A percentile compares a stretch with the other conserved stretches of the same genome.
These are phyloP conservation scores for Agrilus planipennis DNA, from an alignment of 1,140 invertebrate genomes.

Conservation along the genomic window DNA sequence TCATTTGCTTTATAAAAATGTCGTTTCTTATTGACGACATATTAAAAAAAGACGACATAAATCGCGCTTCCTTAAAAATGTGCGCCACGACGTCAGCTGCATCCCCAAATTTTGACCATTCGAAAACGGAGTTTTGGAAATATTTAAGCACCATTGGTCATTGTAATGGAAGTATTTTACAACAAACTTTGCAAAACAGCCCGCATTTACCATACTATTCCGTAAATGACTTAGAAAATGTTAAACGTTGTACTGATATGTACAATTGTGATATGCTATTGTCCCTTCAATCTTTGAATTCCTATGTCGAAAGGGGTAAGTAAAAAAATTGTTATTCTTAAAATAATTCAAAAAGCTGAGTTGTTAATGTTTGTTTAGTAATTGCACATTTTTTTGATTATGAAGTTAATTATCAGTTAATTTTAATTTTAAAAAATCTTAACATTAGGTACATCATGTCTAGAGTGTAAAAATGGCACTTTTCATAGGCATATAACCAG, in stretches of 20 bases:
- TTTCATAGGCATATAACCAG: too few species aligned
- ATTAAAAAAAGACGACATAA: constrained; percentile 12
- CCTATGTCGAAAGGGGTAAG: constrained; percentile 8
- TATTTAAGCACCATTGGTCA: not conserved
- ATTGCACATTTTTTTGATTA: not conserved
- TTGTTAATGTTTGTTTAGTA: not conserved
- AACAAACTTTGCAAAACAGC: constrained; percentile 14
- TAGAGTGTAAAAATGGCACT: too few species aligned
- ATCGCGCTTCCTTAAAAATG: not conserved
- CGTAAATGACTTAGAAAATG: constrained; percentile 10
- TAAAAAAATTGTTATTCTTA: not conserved
- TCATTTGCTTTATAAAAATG: constrained; percentile 8
- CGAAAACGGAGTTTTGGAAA: constrained; percentile 2
- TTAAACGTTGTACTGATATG: constrained; percentile 3
- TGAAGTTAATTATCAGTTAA: not conserved
- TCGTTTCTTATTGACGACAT: constrained; percentile 19
- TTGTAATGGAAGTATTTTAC: constrained; percentile 13
- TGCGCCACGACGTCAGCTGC: not conserved
- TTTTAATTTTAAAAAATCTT: too few species aligned
- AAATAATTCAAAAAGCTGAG: not conserved
- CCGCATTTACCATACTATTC: constrained; percentile 8
- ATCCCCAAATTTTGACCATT: not conserved
- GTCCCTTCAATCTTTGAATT: constrained; percentile 5
- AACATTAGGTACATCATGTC: too few species aligned
- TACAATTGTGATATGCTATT: constrained; percentile 9